A percentile compares a stretch with the other conserved stretches of the same genome.
Conservation (phyloP, 2,113 vertebrate species). For the Paraplagusia blochii region DNA sequence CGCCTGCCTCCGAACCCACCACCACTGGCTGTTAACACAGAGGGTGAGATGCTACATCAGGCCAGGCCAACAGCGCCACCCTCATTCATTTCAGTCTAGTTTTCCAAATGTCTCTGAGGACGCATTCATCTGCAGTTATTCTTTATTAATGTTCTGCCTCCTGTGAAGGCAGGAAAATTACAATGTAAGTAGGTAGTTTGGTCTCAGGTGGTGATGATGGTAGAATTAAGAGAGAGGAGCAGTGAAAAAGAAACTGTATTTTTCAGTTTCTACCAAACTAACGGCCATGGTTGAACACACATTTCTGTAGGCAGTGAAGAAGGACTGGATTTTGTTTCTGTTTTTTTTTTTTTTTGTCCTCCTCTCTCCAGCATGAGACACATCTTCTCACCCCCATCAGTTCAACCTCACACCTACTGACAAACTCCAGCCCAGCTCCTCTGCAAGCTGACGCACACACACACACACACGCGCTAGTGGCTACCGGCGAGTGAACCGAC, state of each 20-base stretch:
- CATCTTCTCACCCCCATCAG: constrained; percentile 52
- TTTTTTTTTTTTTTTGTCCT: neutral
- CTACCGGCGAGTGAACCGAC: constrained; percentile 12
- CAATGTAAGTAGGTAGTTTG: neutral
- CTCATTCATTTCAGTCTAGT: constrained; percentile 22
- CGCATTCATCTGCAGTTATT: neutral
- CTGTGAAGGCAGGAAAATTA: neutral
- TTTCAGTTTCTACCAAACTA: neutral
- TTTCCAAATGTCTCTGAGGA: constrained; percentile 6
- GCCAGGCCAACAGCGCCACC: neutral
- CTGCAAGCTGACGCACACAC: constrained; percentile 1
- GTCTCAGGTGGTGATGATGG: neutral
- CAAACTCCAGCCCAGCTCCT: constrained; percentile 19
- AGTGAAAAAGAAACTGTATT: neutral
- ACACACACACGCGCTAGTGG: too few species aligned
- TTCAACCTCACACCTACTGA: constrained; percentile 54
- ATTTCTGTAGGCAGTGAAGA: too few species aligned
- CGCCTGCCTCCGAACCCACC: constrained; percentile 34
- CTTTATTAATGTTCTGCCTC: neutral
- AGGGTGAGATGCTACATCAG: constrained; percentile 17
- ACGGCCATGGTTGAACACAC: too few species aligned
- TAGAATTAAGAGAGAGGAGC: neutral
- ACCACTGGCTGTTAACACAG: constrained; percentile 14
- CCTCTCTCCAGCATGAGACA: constrained; percentile 18
- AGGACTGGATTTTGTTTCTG: neutral